These are phyloP conservation scores for Drosophila malerkotliana DNA, from an alignment of 1,140 invertebrate genomes.

Conservation along the genomic window DNA sequence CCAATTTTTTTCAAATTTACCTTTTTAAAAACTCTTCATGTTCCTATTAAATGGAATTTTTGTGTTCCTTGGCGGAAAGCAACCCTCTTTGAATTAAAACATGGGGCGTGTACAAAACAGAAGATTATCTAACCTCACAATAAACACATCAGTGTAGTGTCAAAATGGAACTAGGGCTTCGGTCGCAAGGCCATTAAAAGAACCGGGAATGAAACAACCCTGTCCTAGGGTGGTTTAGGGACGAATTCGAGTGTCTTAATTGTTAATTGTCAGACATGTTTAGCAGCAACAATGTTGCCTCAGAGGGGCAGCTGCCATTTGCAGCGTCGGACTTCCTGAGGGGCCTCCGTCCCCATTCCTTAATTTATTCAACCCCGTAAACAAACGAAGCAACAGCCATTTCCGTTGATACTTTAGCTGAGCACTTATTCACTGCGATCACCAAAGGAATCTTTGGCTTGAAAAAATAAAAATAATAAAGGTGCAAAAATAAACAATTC, in stretches of 20 bases:
- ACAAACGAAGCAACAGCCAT: conserved; percentile 40
- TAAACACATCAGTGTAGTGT: conserved; percentile 63
- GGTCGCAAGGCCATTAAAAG: conserved; percentile 16
- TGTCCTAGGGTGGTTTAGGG: conserved; percentile 12
- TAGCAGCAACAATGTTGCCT: conserved; percentile 40
- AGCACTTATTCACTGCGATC: conserved; percentile 13
- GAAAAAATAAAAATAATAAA: conserved; percentile 38
- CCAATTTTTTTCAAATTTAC: background rate
- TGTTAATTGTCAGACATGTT: conserved; percentile 72
- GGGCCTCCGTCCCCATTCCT: background rate
- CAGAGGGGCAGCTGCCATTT: conserved; percentile 55
- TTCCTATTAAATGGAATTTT: conserved; percentile 1
- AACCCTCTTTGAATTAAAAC: conserved; percentile 28
- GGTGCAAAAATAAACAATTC: conserved; percentile 60
- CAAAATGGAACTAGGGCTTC: conserved; percentile 53
- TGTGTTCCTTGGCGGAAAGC: background rate
- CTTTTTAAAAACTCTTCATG: background rate
- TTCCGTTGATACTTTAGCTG: conserved; percentile 49
- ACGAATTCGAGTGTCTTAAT: conserved; percentile 44
- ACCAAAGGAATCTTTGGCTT: conserved; percentile 5
- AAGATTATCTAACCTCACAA: conserved; percentile 61
- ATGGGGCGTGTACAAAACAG: conserved; percentile 45
- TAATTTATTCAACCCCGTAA: conserved; percentile 14
- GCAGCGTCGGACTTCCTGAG: background rate
- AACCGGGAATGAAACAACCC: conserved; percentile 28